Evolutionary conservation across 1,140 invertebrate species (phyloP).

Genomic region (Lethocerus indicus): DNA sequence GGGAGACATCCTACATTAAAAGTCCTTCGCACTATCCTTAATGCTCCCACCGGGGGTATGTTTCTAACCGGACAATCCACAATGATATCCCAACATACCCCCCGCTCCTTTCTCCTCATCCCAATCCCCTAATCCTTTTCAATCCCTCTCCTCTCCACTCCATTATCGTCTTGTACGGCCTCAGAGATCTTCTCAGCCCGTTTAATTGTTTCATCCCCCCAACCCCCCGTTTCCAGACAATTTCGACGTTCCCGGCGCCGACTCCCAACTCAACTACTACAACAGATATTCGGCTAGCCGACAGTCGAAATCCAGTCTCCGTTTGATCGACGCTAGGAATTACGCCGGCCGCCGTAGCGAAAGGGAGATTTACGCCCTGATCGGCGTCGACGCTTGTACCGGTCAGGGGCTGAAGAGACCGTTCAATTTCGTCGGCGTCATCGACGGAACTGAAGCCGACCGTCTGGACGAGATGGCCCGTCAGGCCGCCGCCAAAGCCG

Average conservation of each 20-base stretch:
- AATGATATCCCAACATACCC: too few species aligned
- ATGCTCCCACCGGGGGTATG: too few species aligned
- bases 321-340: constrained; percentile 25
- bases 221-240: constrained; percentile 51
- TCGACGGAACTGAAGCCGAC: constrained; percentile 38
- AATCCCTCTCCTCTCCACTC: too few species aligned
- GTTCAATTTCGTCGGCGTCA: constrained; percentile 80
- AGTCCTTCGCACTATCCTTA: too few species aligned
- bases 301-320: constrained; percentile 57
- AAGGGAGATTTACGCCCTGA: constrained; percentile 58
- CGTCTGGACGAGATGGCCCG: constrained; percentile 32
- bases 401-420: constrained; percentile 71
- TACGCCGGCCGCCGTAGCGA: too few species aligned
- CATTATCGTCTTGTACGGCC: too few species aligned
- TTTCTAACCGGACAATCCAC: too few species aligned
- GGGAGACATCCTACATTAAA: too few species aligned
- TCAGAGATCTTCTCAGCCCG: background rate
- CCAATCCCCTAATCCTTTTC: too few species aligned
- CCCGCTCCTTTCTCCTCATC: too few species aligned
- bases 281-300: constrained; percentile 58
- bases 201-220: background rate
- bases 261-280: constrained; percentile 58
- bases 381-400: constrained; percentile 76
- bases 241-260: constrained; percentile 59
- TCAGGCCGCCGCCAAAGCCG: constrained; percentile 20